These are phyloP conservation scores for Drosophila differens DNA, from an alignment of 2,888 invertebrate species.

Conservation along the genomic window DNA sequence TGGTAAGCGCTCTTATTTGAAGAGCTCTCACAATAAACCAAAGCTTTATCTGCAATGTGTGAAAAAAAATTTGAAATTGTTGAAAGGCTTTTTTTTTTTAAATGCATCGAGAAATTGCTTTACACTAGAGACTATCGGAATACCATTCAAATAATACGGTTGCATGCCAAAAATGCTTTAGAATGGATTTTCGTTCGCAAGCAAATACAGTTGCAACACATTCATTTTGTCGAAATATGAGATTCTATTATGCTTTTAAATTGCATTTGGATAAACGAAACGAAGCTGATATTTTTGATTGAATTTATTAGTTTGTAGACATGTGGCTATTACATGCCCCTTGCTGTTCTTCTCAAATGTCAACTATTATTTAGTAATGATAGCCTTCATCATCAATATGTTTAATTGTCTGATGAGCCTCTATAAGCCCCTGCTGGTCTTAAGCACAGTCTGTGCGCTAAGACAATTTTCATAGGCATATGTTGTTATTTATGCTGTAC, in stretches of 20 bases:
- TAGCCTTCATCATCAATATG: neutral
- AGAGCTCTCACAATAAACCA: conserved; percentile 24
- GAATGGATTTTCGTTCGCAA: conserved; percentile 30
- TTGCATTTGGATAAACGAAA: neutral
- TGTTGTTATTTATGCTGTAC: conserved; percentile 14
- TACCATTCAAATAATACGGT: conserved; percentile 42
- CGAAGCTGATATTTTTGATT: neutral
- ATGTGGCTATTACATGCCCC: neutral
- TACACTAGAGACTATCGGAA: conserved; percentile 3
- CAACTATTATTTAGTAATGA: neutral
- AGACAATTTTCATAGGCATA: conserved; percentile 7
- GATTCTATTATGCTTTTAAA: conserved; percentile 11
- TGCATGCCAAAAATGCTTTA: conserved; percentile 43
- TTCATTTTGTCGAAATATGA: conserved; percentile 6
- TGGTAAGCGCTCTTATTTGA: conserved; percentile 20
- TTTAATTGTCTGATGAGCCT: neutral
- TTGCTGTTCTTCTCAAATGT: neutral
- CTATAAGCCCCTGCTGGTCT: neutral
- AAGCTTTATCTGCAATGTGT: conserved; percentile 18
- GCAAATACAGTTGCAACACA: neutral
- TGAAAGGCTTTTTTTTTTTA: conserved; percentile 32
- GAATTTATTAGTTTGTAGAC: neutral
- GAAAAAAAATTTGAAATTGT: conserved; percentile 24
- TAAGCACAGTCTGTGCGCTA: neutral
- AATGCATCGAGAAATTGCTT: conserved; percentile 9